Evolutionary conservation across 2,797 vertebrate species (phyloP).

Genomic region (Buphagus erythrorhynchus): DNA sequence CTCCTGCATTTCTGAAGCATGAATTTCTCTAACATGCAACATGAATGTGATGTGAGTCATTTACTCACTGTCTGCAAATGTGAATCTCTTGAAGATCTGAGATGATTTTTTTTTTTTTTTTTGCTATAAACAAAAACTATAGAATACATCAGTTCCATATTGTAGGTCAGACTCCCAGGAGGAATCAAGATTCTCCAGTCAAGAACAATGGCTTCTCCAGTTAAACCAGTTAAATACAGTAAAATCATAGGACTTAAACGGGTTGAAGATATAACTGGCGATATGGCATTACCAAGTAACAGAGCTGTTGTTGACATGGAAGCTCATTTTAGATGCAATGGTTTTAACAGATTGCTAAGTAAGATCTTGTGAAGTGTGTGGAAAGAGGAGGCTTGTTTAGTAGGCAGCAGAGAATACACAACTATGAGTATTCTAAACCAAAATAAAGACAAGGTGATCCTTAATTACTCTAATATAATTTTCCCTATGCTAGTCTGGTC

Average conservation of each 20-base stretch:
- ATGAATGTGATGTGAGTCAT: background rate
- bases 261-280: background rate
- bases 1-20: background rate
- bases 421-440: background rate
- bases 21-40: background rate
- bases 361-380: background rate
- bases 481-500: background rate
- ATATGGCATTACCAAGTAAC: background rate
- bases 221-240: background rate
- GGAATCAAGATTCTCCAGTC: background rate
- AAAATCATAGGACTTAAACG: background rate
- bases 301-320: background rate
- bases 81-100: background rate
- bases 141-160: background rate
- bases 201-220: background rate
- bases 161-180: background rate
- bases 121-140: fast-evolving
- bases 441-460: background rate
- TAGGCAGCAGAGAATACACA: background rate
- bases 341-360: background rate
- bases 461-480: background rate
- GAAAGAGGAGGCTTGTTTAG: background rate
- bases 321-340: background rate
- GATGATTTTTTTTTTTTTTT: background rate
- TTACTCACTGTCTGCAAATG: background rate